Percentiles rank a stretch among this genome's conserved stretches.
Conservation (phyloP, 2,888 invertebrate genomes). For the Himalopsyche tibetana region DNA sequence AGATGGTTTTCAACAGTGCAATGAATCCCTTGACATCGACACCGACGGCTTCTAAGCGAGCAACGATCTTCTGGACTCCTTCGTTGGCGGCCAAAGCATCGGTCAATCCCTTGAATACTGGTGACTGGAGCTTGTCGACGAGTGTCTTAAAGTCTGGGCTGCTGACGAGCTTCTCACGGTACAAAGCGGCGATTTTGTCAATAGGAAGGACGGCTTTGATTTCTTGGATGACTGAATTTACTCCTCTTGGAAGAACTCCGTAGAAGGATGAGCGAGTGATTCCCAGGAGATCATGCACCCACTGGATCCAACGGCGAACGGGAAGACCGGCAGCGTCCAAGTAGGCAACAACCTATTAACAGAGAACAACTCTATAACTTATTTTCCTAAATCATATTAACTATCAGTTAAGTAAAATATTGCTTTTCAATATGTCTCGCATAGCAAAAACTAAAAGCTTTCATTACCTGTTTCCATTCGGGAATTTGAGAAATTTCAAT, state of each 20-base stretch:
- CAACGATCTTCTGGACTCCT: background rate
- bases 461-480: slow-evolving; percentile 49
- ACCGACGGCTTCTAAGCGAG: slow-evolving; percentile 12
- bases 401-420: no score
- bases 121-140: slow-evolving; percentile 35
- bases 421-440: no score
- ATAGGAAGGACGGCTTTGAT: slow-evolving; percentile 24
- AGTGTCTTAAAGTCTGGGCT: slow-evolving; percentile 47
- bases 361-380: background rate
- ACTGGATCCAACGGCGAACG: background rate
- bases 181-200: background rate
- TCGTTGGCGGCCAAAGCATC: slow-evolving; percentile 2
- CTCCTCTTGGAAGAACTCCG: background rate
- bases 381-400: no score
- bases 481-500: slow-evolving; percentile 49
- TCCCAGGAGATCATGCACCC: slow-evolving; percentile 41
- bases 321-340: slow-evolving; percentile 44
- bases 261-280: background rate
- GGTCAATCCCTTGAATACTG: slow-evolving; percentile 22
- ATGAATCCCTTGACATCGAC: background rate
- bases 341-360: background rate
- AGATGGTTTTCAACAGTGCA: background rate
- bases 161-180: slow-evolving; percentile 22
- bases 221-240: background rate
- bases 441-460: no score